Conservation (phyloP, 2,888 invertebrate genomes). For the Aspidapion aeneum region DNA sequence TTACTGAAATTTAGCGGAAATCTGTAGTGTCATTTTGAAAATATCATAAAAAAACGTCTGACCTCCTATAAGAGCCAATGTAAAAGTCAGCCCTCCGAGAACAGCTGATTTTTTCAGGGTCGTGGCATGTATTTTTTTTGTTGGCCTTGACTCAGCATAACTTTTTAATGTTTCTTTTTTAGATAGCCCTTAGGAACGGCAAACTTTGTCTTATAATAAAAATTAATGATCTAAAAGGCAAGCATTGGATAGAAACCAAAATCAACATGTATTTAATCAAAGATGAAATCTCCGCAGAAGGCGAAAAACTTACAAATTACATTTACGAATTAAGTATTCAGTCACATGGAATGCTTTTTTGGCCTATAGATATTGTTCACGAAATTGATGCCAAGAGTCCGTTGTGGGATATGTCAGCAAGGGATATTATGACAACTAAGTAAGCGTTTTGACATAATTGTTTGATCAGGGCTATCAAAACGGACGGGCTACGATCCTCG, state of each 20-base stretch:
- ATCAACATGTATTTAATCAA: conserved; percentile 64
- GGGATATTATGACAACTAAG: conserved; percentile 64
- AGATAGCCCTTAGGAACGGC: conserved; percentile 44
- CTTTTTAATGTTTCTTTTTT: conserved; percentile 7
- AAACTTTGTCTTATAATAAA: conserved; percentile 72
- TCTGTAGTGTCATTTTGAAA: no score
- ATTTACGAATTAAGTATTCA: conserved; percentile 64
- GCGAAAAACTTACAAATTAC: conserved; percentile 66
- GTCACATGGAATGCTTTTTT: conserved; percentile 63
- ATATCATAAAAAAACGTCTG: no score
- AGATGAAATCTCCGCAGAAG: conserved; percentile 57
- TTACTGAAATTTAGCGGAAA: no score
- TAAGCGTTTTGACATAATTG: no score
- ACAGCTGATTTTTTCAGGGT: background rate
- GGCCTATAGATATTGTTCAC: conserved; percentile 84
- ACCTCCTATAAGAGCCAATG: no score
- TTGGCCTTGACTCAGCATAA: background rate
- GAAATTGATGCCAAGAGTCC: conserved; percentile 73
- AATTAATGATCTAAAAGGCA: conserved; percentile 69
- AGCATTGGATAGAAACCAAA: conserved; percentile 51
- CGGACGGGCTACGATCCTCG: no score
- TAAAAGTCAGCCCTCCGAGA: no score
- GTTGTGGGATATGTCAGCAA: conserved; percentile 68
- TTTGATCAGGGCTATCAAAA: no score
- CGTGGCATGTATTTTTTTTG: background rate